Conservation (phyloP, 2,888 invertebrate species). For the Lottia gigantea region DNA sequence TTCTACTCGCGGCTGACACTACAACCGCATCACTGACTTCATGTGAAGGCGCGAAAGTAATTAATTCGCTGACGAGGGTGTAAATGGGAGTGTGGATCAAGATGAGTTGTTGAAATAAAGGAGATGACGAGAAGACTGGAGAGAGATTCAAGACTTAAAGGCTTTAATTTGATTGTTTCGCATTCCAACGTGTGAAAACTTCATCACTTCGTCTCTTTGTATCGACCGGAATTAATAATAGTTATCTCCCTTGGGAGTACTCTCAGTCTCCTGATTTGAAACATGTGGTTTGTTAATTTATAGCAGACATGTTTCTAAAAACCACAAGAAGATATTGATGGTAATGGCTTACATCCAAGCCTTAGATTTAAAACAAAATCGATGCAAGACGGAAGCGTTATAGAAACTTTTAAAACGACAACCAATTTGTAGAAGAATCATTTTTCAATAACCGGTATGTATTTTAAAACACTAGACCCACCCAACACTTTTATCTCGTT, state of each 20-base stretch:
- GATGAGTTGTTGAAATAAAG: neutral
- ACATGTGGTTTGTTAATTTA: no score
- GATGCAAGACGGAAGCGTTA: no score
- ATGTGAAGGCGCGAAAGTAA: slow-evolving; percentile 5
- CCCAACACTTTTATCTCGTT: no score
- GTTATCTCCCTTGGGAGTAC: slow-evolving; percentile 5
- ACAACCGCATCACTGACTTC: slow-evolving; percentile 6
- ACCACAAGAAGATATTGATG: no score
- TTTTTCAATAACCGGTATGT: no score
- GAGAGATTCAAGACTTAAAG: neutral
- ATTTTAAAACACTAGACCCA: no score
- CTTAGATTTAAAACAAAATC: no score
- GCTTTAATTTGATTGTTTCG: slow-evolving; percentile 4
- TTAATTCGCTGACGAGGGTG: neutral
- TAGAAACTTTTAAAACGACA: no score
- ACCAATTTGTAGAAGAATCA: no score
- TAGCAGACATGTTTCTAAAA: no score
- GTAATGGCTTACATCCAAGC: no score
- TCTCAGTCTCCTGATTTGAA: neutral
- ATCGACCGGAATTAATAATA: neutral
- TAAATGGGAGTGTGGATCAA: neutral
- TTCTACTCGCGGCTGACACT: neutral
- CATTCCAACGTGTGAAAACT: slow-evolving; percentile 10
- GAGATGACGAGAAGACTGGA: neutral
- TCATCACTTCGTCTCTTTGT: slow-evolving; percentile 3